Evolutionary conservation across 1,140 invertebrate species (phyloP), one percentile per base, ranked within the genome.

Genomic region (Anadara kagoshimensis): DNA sequence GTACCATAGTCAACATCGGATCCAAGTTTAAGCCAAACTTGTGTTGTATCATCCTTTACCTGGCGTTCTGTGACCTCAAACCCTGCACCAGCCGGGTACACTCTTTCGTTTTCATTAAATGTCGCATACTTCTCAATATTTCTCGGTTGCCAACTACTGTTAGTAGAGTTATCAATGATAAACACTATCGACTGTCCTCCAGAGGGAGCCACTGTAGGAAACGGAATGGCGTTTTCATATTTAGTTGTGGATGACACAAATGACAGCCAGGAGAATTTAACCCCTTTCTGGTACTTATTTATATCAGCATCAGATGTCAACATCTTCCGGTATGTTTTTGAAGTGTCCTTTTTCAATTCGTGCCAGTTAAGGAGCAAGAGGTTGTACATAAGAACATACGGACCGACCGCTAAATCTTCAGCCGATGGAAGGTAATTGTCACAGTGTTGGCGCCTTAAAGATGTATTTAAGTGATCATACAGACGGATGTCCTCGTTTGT

Each of bases 11-110:
- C 7, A 36, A 36, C 29, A 36, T 36, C 29, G 2, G 29, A 36
- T 36, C 29, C 5, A 20, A 59, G 41, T 44, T 59, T 59, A 41
- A 59, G 29, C 10, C 20, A 41, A n/a, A 59, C n/a, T 11, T 16
- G 10, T 5, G 58, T 59, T 44, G 14, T 44, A n/a, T 26, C 58
- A 20, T 59, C 58, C 0, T 29, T 20, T 43, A 43, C 58, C 11
- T n/a, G n/a, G 4, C 29, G 58, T n/a, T 59, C 36, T 18, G 69
- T 71, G n/a, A 71, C 36, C 11, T 56, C 12, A 45, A 63, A 71
- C 44, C 44, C 41, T 58, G 76, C 71, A 5, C 78, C 64, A 24
- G 51, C 68, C n/a, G 76, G 75, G 53, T 81, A 76, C 26, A 70
- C 64, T 18, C 69, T 64, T 43, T 72, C 69, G 11, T 69, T 56